Base-by-base conservation (phyloP, 2,113 vertebrate species). In the Diphyllodes magnificus region DNA sequence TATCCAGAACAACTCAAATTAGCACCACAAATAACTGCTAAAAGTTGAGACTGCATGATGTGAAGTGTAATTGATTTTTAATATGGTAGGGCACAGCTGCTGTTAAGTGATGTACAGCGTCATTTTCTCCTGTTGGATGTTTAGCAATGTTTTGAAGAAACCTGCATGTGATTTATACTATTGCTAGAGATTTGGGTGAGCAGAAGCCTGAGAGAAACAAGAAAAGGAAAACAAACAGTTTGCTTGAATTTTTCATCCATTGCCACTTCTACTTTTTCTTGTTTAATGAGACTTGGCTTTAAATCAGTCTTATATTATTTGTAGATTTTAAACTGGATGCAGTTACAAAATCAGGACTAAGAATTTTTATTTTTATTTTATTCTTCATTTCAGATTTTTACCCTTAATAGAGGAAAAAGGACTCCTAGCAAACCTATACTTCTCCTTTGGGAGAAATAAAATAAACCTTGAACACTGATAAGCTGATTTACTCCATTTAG, bases 1-100 rank as follows among this genome's bases (percentile, higher is more conserved):
- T 96, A 88, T 63, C 65, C 31, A 86, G 71, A 79, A 77, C 60
- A 80, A 75, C 47, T 86, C 54, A 86, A 93, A 95, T 95, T 95
- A 88, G 31, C 42, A 73, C 60, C 59, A 82, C 54, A 90, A 88
- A 86, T 70, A 82, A 59, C 79, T 86, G 59, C 51, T 80, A 13
- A 44, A 88, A 91, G 30, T 91, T 91, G 78, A 90, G 75, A 39
- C 39, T 87, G 11, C 82, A 70, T 81, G 66, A 94, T 73, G 59
- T 86, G 82, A 93, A 90, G 64, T 22, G 8, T 66, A 94, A 91
- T 93, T 90, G 78, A 73, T 80, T 93, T 82, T 86, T 51, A 91
- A 80, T 89, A 35, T 24, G 45, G 63, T 61, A 51, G 18, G 54
- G 35, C 50, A 77, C 27, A 77, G 87, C 71, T 83, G 42, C 68